Evolutionary conservation across 2,797 vertebrate species (phyloP), one percentile per base, ranked within the genome.

Genomic region (Petrocephalus schoutedeni): DNA sequence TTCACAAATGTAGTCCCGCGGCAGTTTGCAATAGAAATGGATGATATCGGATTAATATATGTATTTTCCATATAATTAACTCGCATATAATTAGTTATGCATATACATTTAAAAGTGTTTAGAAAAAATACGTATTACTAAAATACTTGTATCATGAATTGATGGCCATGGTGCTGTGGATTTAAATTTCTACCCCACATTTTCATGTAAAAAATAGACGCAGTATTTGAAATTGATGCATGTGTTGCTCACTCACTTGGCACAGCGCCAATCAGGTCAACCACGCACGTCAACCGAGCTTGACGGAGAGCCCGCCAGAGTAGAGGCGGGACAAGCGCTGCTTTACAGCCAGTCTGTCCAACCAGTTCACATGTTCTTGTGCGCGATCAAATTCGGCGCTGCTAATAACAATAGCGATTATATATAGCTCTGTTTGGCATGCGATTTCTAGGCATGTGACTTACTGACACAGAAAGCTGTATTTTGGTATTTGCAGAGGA

Each of bases 201-300:
- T 84, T 84, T 84, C 49, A 51, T 54, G n/a, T 51, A 54, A 84
- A 49, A 80, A 49, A 80, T 80, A 49, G 36, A 49, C 19, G 74
- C 74, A 80, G 41, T 80, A 80, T 80, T 45, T 80, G 41, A 80
- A 41, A 80, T 80, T 80, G 74, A 80, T 80, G 74, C 74, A 80
- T 80, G 41, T n/a, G 74, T 80, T 80, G 74, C 74, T 85, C 83
- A 56, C 83, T 54, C 83, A 32, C 83, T 85, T 85, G 83, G 83
- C 83, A 85, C 12, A 57, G 53, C 28, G 83, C 83, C 83, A 85
- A 85, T 85, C 83, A 85, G 83, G 83, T 85, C 83, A 85, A 85
- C 51, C 5, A 21, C 53, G 57, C 83, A 28, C 83, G 12, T 85
- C 83, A 56, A 85, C 83, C 83, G 21, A 85, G 12, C 83, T 2